Evolutionary conservation across 1,140 invertebrate genomes (phyloP), one percentile per base, ranked within the genome.

Genomic region (Cataglyphis hispanica): DNA sequence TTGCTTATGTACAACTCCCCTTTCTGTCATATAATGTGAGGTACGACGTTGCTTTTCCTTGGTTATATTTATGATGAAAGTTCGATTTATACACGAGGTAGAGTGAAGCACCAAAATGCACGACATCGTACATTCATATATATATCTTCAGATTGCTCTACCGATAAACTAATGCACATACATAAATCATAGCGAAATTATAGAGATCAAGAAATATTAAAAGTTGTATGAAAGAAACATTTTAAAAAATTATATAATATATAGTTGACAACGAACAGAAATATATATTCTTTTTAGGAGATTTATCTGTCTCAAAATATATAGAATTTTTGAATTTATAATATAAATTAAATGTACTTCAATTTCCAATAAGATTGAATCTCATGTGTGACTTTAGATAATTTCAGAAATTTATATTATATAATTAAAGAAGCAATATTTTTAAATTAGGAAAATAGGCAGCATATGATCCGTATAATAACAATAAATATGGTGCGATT

Each of bases 21-120:
- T 37, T 80, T 69, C 43, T 69, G 56, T 22, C 43, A 56, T 37
- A 34, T 53, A 69, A 40, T 67, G 43, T 80, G 34, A 80, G 64
- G 34, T 69, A 80, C 69, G 50, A 61, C 43, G 25, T 72, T 34
- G 63, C 86, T 83, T 78, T 60, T 50, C 40, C 50, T 16, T 75
- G 86, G 81, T 60, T 72, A 70, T 64, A 67, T 85, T 74, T 63
- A 58, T 72, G 74, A 89, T 58, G 46, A 46, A 89, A 56, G 43
- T 75, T 87, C 22, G 53, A 58, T 43, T 80, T 34, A 70, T 81
- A 90, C 80, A 88, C 88, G 58, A 89, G 19, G 34, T 56, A 72
- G 77, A 80, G 60, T 85, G 80, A 90, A 89, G 72, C 69, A 37
- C 27, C 70, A 60, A 75, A 75, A 75, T 88, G 58, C 81, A 70